A percentile compares a stretch with the other conserved stretches of the same genome.
phyloP scores from a whole-genome alignment of 2,888 invertebrate genomes.

The Colletes collaris region DNA sequence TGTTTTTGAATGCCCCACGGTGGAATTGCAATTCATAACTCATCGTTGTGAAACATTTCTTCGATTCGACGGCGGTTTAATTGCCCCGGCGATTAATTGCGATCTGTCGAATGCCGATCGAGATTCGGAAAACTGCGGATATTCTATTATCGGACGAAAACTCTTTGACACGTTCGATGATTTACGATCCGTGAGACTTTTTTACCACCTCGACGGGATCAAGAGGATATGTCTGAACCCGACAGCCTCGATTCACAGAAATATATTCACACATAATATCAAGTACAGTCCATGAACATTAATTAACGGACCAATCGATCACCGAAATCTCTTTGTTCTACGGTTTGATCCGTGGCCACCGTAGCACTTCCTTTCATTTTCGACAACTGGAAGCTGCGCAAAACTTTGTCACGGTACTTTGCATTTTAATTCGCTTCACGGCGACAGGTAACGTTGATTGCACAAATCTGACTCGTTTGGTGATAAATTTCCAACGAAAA shows the following conservation, averaged over 20 bases:
- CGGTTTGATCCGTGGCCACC: too few relatives aligned
- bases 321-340: too few relatives aligned
- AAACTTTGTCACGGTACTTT: too few relatives aligned
- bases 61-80: conserved; percentile 47
- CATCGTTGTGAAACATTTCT: conserved; percentile 34
- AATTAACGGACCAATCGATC: neutral
- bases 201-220: neutral
- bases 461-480: too few relatives aligned
- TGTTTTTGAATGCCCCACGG: neutral
- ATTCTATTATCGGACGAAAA: conserved; percentile 28
- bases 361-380: too few relatives aligned
- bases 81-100: conserved; percentile 48
- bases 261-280: neutral
- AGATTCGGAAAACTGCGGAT: conserved; percentile 15
- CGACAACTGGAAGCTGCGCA: too few relatives aligned
- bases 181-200: conserved; percentile 20
- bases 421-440: too few relatives aligned
- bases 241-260: neutral
- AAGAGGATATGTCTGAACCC: neutral
- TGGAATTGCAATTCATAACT: conserved; percentile 19
- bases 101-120: conserved; percentile 35
- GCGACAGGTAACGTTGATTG: too few relatives aligned
- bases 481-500: too few relatives aligned
- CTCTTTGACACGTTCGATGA: conserved; percentile 26
- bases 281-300: neutral